phyloP scores from a whole-genome alignment of 2,797 vertebrate species.

The Denticeps clupeoides region DNA sequence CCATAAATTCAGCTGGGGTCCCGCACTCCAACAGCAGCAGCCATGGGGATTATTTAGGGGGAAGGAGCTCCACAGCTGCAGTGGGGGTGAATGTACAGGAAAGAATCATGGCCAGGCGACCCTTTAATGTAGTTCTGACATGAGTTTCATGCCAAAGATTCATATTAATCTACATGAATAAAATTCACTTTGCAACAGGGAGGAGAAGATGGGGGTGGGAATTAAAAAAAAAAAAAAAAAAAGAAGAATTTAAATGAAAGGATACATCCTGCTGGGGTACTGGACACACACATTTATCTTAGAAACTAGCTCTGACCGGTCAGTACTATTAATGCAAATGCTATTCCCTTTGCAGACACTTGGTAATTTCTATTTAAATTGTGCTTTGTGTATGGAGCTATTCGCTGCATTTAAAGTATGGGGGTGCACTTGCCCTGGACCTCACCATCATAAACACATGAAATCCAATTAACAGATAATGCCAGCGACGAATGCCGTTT shows the following conservation, averaged over 20 bases:
- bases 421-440: no score
- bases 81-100: no score
- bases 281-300: conserved; percentile 15
- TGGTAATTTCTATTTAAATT: conserved; percentile 23
- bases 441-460: conserved; percentile 10
- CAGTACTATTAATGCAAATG: conserved; percentile 8
- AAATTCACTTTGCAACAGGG: background rate
- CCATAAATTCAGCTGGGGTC: conserved; percentile 4
- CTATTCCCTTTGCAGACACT: background rate
- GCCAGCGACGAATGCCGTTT: background rate
- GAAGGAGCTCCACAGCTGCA: background rate
- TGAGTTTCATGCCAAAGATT: background rate
- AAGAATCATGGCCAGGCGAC: background rate
- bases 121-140: no score
- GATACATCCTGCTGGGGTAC: background rate
- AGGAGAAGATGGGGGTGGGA: no score
- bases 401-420: no score
- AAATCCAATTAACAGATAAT: conserved; percentile 7
- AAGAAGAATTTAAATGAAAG: conserved; percentile 3
- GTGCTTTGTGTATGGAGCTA: background rate
- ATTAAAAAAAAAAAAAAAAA: background rate
- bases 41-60: background rate
- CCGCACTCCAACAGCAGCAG: background rate
- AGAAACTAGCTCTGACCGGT: background rate
- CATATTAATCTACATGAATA: background rate